phyloP scores from a whole-genome alignment of 1,140 invertebrate species.

The Andricus grossulariae region DNA sequence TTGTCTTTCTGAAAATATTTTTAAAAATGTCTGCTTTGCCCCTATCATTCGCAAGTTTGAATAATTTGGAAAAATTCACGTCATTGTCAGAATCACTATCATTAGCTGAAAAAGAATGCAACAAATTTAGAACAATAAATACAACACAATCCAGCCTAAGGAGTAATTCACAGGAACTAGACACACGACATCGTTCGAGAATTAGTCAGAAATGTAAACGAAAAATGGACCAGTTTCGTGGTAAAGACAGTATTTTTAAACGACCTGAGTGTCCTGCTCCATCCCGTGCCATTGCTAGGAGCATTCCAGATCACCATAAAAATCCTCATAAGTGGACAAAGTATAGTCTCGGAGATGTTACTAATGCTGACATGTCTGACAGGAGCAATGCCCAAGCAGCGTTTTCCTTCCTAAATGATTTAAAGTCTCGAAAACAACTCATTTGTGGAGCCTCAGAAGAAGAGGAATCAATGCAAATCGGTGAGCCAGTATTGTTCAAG shows the following conservation, averaged over 20 bases:
- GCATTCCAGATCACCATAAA: slow-evolving; percentile 81
- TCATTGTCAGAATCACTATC: slow-evolving; percentile 39
- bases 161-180: not conserved
- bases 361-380: slow-evolving; percentile 82
- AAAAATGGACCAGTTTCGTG: slow-evolving; percentile 70
- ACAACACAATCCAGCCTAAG: not conserved
- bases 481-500: slow-evolving; percentile 34
- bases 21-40: no score
- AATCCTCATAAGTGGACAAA: slow-evolving; percentile 88
- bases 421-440: slow-evolving; percentile 77
- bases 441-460: slow-evolving; percentile 48
- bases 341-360: slow-evolving; percentile 84
- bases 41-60: no score
- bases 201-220: slow-evolving; percentile 31
- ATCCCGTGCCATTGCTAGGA: slow-evolving; percentile 72
- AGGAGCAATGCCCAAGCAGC: slow-evolving; percentile 84
- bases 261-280: slow-evolving; percentile 79
- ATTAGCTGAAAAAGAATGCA: slow-evolving; percentile 41
- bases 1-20: no score
- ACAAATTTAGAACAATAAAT: slow-evolving; percentile 38
- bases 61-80: no score
- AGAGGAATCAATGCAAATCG: slow-evolving; percentile 59
- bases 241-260: slow-evolving; percentile 87
- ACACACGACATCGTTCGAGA: not conserved
- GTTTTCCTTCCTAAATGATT: slow-evolving; percentile 81